Conservation (phyloP, 2,888 invertebrate species). For the Dyspetes luteomarginatus region DNA sequence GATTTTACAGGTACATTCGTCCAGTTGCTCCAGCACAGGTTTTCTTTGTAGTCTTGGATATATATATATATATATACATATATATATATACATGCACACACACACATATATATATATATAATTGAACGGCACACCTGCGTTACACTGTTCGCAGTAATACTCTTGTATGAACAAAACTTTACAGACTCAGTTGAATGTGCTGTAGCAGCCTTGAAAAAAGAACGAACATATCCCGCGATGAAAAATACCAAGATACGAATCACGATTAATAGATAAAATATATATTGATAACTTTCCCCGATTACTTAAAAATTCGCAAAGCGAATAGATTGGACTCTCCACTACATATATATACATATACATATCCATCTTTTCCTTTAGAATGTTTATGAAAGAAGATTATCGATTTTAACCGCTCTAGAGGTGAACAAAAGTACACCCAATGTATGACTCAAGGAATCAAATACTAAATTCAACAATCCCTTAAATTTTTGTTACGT, state of each 20-base stretch:
- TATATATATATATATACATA: neutral
- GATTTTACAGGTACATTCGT: conserved; percentile 38
- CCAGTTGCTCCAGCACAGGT: conserved; percentile 2
- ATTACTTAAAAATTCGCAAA: neutral
- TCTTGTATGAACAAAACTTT: neutral
- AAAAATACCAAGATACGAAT: neutral
- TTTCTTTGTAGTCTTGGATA: neutral
- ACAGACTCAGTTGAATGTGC: conserved; percentile 12
- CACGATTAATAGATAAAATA: neutral
- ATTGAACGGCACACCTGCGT: conserved; percentile 23
- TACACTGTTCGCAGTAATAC: neutral
- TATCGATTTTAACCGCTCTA: conserved; percentile 22
- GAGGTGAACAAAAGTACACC: neutral
- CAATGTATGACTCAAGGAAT: neutral
- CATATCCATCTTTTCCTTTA: neutral
- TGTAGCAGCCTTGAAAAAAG: neutral
- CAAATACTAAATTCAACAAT: too few relatives aligned
- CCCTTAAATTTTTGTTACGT: too few relatives aligned
- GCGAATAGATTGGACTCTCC: neutral
- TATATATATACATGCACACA: neutral
- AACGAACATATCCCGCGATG: neutral
- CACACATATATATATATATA: neutral
- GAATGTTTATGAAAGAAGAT: conserved; percentile 31
- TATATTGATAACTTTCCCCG: neutral
- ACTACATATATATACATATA: neutral